A percentile compares a stretch with the other conserved stretches of the same genome.
Evolutionary conservation across 2,888 invertebrate species (phyloP).

Genomic region (Mermis nigrescens): DNA sequence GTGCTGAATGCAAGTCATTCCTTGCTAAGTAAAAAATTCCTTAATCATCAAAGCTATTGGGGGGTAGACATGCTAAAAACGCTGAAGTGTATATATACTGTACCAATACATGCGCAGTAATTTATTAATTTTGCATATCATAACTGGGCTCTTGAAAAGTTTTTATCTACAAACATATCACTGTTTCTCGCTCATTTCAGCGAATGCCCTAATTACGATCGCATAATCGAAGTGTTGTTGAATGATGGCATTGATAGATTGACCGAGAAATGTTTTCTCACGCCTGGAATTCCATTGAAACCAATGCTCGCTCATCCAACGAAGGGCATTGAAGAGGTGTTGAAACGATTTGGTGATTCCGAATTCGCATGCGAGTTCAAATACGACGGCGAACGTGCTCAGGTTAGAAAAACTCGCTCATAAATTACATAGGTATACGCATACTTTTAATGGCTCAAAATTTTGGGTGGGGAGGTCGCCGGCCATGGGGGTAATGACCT

Average conservation of each 20-base stretch:
- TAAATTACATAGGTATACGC: too few species aligned
- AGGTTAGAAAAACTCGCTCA: conserved; percentile 43
- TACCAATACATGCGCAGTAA: too few species aligned
- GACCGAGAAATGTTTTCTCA: conserved; percentile 58
- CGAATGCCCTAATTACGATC: conserved; percentile 83
- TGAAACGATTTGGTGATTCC: conserved; percentile 57
- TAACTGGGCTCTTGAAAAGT: too few species aligned
- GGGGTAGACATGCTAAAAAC: too few species aligned
- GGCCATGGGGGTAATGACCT: too few species aligned
- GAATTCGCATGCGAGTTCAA: conserved; percentile 96
- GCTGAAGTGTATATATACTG: too few species aligned
- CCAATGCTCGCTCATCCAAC: conserved; percentile 98
- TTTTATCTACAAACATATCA: not conserved
- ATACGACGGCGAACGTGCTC: conserved; percentile 95
- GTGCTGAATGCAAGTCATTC: too few species aligned
- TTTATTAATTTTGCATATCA: too few species aligned
- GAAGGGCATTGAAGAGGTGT: conserved; percentile 55
- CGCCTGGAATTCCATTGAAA: conserved; percentile 69
- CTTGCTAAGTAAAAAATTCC: too few species aligned
- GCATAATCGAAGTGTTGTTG: conserved; percentile 56
- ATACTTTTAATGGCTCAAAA: too few species aligned
- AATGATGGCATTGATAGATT: conserved; percentile 54
- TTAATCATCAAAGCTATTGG: too few species aligned
- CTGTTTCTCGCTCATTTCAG: conserved; percentile 37
- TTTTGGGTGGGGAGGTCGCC: too few species aligned